Conservation (phyloP, 1,140 invertebrate species). For the Pissodes strobi region DNA sequence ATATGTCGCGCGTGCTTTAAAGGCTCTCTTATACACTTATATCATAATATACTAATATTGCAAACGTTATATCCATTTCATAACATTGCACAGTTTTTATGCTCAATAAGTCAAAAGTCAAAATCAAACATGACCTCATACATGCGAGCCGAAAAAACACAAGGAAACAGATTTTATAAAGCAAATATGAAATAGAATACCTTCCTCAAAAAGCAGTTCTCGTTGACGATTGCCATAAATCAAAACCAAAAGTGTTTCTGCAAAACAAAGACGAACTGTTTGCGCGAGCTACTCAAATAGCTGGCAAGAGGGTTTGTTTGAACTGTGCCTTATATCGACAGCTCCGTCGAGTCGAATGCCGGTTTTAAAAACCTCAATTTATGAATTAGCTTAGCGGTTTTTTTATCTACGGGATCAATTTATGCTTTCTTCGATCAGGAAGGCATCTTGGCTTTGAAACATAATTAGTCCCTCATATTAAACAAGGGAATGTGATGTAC, state of each 20-base stretch:
- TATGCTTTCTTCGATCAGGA: no score
- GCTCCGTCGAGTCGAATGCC: not conserved
- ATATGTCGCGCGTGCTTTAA: no score
- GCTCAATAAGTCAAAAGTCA: not conserved
- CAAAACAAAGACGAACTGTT: conserved; percentile 16
- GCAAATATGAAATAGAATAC: conserved; percentile 1
- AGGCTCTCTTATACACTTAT: no score
- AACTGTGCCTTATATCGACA: conserved; percentile 11
- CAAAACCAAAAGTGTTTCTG: conserved; percentile 16
- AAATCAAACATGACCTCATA: not conserved
- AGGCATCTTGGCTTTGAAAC: no score
- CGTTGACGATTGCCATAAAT: conserved; percentile 14
- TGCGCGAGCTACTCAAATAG: conserved; percentile 17
- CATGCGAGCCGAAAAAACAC: no score
- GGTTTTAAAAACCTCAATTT: no score
- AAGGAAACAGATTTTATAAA: not conserved
- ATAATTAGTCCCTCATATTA: no score
- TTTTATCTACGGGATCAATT: no score
- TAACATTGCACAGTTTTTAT: not conserved
- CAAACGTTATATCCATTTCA: no score
- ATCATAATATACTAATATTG: no score
- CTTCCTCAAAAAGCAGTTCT: conserved; percentile 1
- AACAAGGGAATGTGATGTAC: no score
- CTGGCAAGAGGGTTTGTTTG: conserved; percentile 6
- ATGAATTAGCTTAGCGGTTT: no score